Base-by-base conservation (phyloP, 2,113 vertebrate species). In the Macaca mulatta region DNA sequence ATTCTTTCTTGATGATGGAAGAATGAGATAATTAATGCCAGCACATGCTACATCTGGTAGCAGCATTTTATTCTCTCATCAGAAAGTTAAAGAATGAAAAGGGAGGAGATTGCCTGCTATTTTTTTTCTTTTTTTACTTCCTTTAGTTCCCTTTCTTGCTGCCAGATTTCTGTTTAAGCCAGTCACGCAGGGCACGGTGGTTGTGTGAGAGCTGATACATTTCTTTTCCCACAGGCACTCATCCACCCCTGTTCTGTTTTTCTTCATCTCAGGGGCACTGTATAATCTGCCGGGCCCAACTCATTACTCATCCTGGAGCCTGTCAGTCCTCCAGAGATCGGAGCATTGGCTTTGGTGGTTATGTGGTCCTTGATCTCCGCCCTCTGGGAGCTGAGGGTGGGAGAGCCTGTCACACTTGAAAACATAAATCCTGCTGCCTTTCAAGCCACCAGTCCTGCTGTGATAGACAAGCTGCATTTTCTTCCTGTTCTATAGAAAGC, bases 201-300 rank as follows among this genome's bases (percentile, higher is more conserved):
- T 95, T 96, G 69, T 97, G 93, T 97, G 94, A 96, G 97, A 96
- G 94, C 64, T 13, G 96, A 94, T 97, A 69, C 40, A 90, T 70
- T 80, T 67, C 89, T 97, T 97, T 97, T 96, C 97, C 95, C 96
- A 97, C 0, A 80, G 97, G 93, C 96, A 88, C 77, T 83, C 81
- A 81, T 96, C 92, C 95, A 96, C 94, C 75, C 64, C 90, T 93
- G 89, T 61, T 97, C 97, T 97, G 95, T 95, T 98, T 98, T 94
- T 90, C 95, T 93, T 98, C 97, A 96, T 84, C 92, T 70, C 43
- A 30, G 25, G 30, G 92, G 83, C 83, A 92, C 94, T 4, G 16
- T 92, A n/a, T 52, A 75, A 91, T 94, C 52, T 96, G 89, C 90
- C 90, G 93, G 93, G 72, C 93, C 82, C 67, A 75, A 83, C 45